Percentiles rank a stretch among this genome's conserved stretches.
Evolutionary conservation across 37 sponge, comb jelly and placozoan species (phyloP).

Genomic region (Chondrilla cf. caribensis): DNA sequence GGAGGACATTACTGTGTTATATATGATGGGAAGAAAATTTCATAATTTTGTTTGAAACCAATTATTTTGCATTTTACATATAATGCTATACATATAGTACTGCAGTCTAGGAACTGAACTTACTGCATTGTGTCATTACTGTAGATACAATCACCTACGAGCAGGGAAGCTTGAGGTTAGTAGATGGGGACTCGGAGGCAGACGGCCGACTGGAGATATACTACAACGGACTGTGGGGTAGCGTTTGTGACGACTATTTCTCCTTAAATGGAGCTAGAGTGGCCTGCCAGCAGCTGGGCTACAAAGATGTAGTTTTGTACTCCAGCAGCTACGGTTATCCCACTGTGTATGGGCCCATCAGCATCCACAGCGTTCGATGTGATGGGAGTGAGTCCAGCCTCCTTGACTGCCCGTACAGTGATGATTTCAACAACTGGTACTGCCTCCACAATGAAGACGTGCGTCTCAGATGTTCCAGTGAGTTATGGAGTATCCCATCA

Average conservation of each 20-base stretch:
- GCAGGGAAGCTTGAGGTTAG: conserved; percentile 11
- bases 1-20: too few species aligned
- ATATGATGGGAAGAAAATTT: too few species aligned
- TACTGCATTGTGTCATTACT: too few species aligned
- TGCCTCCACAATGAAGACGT: conserved; percentile 42
- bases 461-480: conserved; percentile 20
- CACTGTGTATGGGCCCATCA: conserved; percentile 19
- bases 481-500: neutral
- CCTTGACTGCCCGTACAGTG: neutral
- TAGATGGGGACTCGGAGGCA: neutral
- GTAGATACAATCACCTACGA: neutral
- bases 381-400: conserved; percentile 20
- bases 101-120: too few species aligned
- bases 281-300: conserved; percentile 39
- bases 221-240: conserved; percentile 41
- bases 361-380: conserved; percentile 35
- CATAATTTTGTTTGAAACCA: too few species aligned
- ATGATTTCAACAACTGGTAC: conserved; percentile 4
- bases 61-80: too few species aligned
- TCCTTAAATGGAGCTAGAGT: conserved; percentile 16
- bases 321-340: neutral
- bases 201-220: conserved; percentile 43
- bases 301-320: neutral
- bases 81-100: too few species aligned
- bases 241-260: conserved; percentile 42